Evolutionary conservation across 2,797 vertebrate species (phyloP).

Genomic region (Leptodactylus fallax): DNA sequence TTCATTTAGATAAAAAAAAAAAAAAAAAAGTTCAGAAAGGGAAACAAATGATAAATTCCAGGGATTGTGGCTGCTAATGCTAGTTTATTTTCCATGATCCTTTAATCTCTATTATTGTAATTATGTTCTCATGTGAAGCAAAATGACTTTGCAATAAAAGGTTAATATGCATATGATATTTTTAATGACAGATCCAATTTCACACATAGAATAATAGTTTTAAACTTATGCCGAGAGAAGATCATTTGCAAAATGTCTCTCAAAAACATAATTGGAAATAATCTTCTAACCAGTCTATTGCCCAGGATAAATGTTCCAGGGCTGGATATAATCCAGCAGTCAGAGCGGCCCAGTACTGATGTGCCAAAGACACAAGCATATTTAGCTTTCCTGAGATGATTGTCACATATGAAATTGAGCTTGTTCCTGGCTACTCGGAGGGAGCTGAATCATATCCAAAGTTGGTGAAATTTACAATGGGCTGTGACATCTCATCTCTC

Average conservation of each 20-base stretch:
- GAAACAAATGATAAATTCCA: not conserved
- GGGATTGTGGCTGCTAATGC: not conserved
- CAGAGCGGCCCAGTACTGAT: not conserved
- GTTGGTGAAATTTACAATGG: conserved; percentile 16
- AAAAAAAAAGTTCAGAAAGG: not conserved
- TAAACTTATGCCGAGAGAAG: not conserved
- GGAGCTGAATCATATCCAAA: conserved; percentile 15
- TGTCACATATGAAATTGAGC: conserved; percentile 49
- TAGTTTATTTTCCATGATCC: not conserved
- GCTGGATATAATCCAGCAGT: conserved; percentile 4
- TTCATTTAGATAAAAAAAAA: not conserved
- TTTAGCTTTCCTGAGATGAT: conserved; percentile 26
- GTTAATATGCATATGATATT: not conserved
- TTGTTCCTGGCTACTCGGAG: conserved; percentile 9
- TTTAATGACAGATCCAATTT: conserved; percentile 13
- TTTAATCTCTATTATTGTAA: not conserved
- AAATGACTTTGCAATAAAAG: not conserved
- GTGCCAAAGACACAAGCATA: conserved; percentile 22
- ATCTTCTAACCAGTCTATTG: conserved; percentile 16
- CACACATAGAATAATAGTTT: not conserved
- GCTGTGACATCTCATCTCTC: conserved; percentile 22
- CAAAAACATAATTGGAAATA: conserved; percentile 28
- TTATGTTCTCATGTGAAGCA: not conserved
- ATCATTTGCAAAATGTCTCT: conserved; percentile 41
- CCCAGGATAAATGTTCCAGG: conserved; percentile 2